Base-by-base conservation (phyloP, 53 echinoderm and acorn worm species). In the Temnopleurus reevesii region DNA sequence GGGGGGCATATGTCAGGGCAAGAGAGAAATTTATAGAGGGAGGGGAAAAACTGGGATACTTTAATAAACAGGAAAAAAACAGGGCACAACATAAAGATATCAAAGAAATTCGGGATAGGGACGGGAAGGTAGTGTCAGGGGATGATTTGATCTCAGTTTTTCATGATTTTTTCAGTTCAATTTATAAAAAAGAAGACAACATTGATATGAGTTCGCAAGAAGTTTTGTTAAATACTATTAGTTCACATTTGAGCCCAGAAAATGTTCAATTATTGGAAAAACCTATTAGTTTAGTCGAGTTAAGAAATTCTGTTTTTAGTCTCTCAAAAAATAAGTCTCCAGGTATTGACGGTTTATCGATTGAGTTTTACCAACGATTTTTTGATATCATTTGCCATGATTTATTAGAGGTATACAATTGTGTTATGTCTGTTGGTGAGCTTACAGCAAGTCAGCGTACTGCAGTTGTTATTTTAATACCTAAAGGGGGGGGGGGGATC, bases 21-120 rank as follows among this genome's bases (percentile, higher is more conserved):
- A 79, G 91, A 31, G 88, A 44, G 17, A 77, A 59, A 33, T 86
- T 84, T 34, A 23, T 92, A 31, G 90, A 90, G 30, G 79, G 55
- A 5, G 80, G 86, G 30, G 92, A 86, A 85, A 76, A 49, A 25
- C 77, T 85, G 15, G 53, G 81, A 1, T 92, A 57, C 19, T 76
- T 90, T 90, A 30, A 56, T 34, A 59, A 84, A 55, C 4, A 27
- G 23, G 92, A 90, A 28, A 21, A 31, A 2, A 18, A 30, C 18
- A 76, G 71, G 13, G 57, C 57, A 35, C 3, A 38, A 57, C 4
- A 4, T 13, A 83, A 56, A 12, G 4, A 10, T 38, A 83, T 83
- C 25, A 41, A 83, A 83, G 58, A 81, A 51, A 28, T 51, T 27
- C n/a, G 81, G 30, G 30, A 81, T 17, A 47, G 4, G 27, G 2